Base-by-base conservation (phyloP, 2,888 invertebrate genomes). In the Glaucopsyche alexis region DNA sequence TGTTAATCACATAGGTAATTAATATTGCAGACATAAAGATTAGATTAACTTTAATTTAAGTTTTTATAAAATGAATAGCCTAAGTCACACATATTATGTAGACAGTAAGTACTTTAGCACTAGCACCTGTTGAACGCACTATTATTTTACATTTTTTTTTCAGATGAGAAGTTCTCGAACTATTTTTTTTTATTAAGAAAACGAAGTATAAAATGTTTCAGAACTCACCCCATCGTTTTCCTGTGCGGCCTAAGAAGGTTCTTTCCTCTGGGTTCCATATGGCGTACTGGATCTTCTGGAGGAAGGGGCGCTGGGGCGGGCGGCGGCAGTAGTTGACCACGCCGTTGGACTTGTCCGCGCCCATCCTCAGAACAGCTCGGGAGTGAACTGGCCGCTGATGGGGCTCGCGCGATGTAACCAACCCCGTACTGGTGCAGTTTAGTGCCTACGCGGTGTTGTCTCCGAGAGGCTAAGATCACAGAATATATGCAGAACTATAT, bases 201-300 rank as follows among this genome's bases (percentile, higher is more conserved):
- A n/a, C n/a, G n/a, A n/a, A n/a, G n/a, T n/a, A n/a, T n/a, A n/a
- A n/a, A n/a, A n/a, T n/a, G n/a, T n/a, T n/a, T n/a, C 29, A 1
- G 29, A 29, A 7, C 95, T 95, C 87, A 96, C 96, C 95, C 96
- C 96, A 96, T 85, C 95, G 91, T 75, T 88, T 85, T 19, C 92
- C 90, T 67, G 95, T 94, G 71, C 95, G 90, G 3, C 95, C 95
- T 75, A 95, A 84, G 75, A 95, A 92, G 29, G 94, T 95, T 64
- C 94, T 93, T 49, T 95, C 93, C 71, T 93, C 91, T 0, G 94
- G 87, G 79, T 96, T 94, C 81, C 94, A 94, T 78, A 96, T 95
- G 49, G 84, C 87, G 71, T 91, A 91, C 77, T 85, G 82, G 72
- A 92, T 78, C 75, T 80, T 82, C 80, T 91, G 87, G 49, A 90